These are phyloP conservation scores for Dynastes maya DNA, from an alignment of 2,888 invertebrate genomes.

Conservation along the genomic window DNA sequence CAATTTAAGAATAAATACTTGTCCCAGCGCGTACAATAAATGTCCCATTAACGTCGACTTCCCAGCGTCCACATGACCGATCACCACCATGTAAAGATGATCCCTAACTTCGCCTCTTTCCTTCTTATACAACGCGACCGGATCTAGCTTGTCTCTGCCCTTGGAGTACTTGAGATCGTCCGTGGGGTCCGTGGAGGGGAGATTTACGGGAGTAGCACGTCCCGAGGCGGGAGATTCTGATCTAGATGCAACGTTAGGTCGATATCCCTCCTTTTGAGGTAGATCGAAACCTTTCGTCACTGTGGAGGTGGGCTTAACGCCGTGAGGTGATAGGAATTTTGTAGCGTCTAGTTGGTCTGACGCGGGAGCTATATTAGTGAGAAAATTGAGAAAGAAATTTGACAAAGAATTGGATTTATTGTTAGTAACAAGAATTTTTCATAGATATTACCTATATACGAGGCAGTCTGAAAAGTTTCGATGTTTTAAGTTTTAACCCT, in stretches of 20 bases:
- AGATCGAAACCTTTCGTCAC: constrained; percentile 77
- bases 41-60: constrained; percentile 99
- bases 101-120: constrained; percentile 88
- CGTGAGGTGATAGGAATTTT: constrained; percentile 63
- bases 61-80: constrained; percentile 98
- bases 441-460: background rate
- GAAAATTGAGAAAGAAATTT: background rate
- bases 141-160: constrained; percentile 75
- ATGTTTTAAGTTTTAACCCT: too few species aligned
- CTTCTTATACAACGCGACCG: constrained; percentile 77
- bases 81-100: constrained; percentile 91
- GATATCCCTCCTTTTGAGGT: constrained; percentile 63
- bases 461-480: too few species aligned
- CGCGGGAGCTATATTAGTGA: background rate
- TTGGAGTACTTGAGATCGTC: constrained; percentile 65
- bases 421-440: background rate
- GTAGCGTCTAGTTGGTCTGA: constrained; percentile 53
- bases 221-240: constrained; percentile 81
- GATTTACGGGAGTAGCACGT: constrained; percentile 71
- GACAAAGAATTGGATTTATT: background rate
- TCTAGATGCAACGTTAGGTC: constrained; percentile 74
- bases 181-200: constrained; percentile 51
- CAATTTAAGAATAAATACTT: constrained; percentile 69
- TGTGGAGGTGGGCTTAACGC: constrained; percentile 69
- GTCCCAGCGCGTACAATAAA: constrained; percentile 88